phyloP scores from a whole-genome alignment of 2,113 vertebrate species.

The Gallinago paraguaiae region DNA sequence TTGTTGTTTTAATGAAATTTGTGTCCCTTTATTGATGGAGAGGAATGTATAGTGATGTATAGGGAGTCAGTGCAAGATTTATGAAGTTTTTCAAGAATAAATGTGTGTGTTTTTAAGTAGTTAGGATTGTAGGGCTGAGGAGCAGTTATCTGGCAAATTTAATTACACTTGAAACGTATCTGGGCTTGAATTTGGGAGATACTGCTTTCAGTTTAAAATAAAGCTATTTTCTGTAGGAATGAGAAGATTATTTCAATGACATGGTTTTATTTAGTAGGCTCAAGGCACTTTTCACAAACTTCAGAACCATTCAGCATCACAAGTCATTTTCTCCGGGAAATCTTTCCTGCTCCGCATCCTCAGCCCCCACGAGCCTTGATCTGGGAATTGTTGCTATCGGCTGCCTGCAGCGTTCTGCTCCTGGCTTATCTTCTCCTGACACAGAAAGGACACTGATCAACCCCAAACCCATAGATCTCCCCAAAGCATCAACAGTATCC shows the following conservation, averaged over 20 bases:
- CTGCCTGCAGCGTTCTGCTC: conserved; percentile 29
- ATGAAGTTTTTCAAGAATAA: background rate
- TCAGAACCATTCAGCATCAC: conserved; percentile 24
- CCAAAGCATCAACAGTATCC: background rate
- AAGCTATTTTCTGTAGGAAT: background rate
- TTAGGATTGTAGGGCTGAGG: background rate
- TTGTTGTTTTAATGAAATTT: background rate
- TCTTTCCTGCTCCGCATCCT: background rate
- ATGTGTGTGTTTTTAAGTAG: background rate
- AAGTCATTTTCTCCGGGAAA: background rate
- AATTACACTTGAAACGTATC: background rate
- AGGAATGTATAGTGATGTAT: no score
- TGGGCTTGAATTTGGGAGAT: background rate
- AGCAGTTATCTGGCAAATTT: background rate
- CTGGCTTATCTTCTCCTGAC: conserved; percentile 1
- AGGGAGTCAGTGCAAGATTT: background rate
- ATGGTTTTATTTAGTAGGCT: background rate
- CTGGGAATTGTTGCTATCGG: conserved; percentile 60
- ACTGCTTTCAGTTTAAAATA: background rate
- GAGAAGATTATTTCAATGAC: background rate
- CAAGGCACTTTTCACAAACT: background rate
- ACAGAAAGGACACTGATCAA: conserved; percentile 12
- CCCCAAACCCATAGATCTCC: background rate
- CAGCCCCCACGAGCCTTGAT: background rate
- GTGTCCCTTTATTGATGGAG: background rate